Base-by-base conservation (phyloP, 2,888 invertebrate species). In the Mesodorylaimus sp. region DNA sequence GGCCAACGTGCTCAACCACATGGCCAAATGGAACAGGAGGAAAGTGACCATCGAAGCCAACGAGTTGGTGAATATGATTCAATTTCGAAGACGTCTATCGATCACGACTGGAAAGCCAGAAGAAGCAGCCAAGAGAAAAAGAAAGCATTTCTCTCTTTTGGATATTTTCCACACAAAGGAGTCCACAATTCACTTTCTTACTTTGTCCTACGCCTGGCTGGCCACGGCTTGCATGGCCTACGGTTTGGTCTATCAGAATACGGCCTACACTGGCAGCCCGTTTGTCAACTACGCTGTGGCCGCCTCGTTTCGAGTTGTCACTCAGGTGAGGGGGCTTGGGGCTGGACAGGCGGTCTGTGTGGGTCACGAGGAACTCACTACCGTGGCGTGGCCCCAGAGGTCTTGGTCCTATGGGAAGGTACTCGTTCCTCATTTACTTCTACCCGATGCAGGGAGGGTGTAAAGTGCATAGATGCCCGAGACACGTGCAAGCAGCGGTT, bases 271-370 rank as follows among this genome's bases (percentile, higher is more conserved):
- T 7, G 57, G 59, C 7, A 53, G 50, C 51, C 58, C 59, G 7
- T 59, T 58, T 38, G 16, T 59, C 19, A 57, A 59, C 42, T 47
- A 59, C 19, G 55, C 55, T 2, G 26, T 59, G 3, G 58, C 58
- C 26, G 59, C 57, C 5, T 23, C 49, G 1, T 48, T 59, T 19
- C 48, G 59, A 23, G 23, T 58, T 7, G 16, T 32, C 10, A 10
- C 16, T 16, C 32, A 32, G 16, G n/a, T n/a, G n/a, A n/a, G n/a
- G n/a, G n/a, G n/a, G n/a, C n/a, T n/a, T n/a, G n/a, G n/a, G n/a
- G n/a, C n/a, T n/a, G n/a, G n/a, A n/a, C n/a, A n/a, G n/a, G n/a
- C n/a, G n/a, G n/a, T n/a, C n/a, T n/a, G n/a, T n/a, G n/a, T n/a
- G n/a, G n/a, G n/a, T n/a, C n/a, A n/a, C n/a, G n/a, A n/a, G n/a